Base-by-base conservation (phyloP, 2,797 vertebrate species). In the Hyperoplus immaculatus region DNA sequence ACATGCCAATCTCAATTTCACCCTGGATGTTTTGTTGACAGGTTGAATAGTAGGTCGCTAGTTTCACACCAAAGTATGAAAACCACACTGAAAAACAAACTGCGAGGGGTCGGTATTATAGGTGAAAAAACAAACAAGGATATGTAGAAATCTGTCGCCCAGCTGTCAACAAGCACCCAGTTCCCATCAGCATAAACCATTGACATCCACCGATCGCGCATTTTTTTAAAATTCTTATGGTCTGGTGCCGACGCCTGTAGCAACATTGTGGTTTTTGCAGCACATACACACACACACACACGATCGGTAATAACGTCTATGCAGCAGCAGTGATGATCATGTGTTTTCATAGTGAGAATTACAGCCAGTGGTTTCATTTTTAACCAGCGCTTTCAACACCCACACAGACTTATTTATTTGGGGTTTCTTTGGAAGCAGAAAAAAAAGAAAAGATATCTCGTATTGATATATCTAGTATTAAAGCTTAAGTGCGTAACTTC, bases 51-150 rank as follows among this genome's bases (percentile, higher is more conserved):
- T 3, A 78, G 85, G 82, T 85, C 81, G 64, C 12, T 56, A 3
- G 56, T 89, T 89, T 90, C 86, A 81, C 86, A 82, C 49, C n/a
- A 60, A 11, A 49, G 51, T 51, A 36, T 4, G 29, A 16, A 8
- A 80, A 88, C 88, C 86, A 43, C 88, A 75, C 3, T 57, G 4
- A 77, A 7, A 92, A 85, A 88, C 76, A 87, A 75, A 29, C 29
- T 29, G 54, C 15, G 18, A n/a, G n/a, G 12, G 57, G 4, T 54
- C 43, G 45, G 55, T 18, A 53, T 50, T 1, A 5, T 1, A 59
- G 15, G 10, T 61, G 6, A 50, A 61, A 0, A 7, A 54, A 69
- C 69, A 81, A 29, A 29, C 29, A 29, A 29, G 29, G 29, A 29
- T 29, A 29, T 29, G 29, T 29, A 29, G 83, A 72, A 80, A 81